Conservation (phyloP, 2,888 invertebrate species). For the Tigriopus californicus region DNA sequence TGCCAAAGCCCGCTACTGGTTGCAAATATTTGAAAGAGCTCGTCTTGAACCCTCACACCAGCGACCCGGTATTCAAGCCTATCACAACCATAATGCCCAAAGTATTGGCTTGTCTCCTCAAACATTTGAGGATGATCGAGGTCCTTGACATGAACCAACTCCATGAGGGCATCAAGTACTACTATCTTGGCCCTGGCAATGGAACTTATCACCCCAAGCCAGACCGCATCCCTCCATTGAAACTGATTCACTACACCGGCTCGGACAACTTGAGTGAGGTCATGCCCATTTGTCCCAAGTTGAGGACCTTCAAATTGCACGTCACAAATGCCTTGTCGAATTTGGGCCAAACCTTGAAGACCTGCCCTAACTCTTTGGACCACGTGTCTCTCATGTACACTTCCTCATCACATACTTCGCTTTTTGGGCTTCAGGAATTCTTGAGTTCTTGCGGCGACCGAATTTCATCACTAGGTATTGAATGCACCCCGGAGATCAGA, state of each 20-base stretch:
- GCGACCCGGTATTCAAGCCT: neutral
- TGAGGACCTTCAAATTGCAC: neutral
- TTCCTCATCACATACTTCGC: neutral
- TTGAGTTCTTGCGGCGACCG: neutral
- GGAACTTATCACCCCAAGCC: conserved; percentile 6
- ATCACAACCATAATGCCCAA: neutral
- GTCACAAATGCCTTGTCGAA: neutral
- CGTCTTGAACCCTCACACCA: neutral
- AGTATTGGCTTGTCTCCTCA: conserved; percentile 6
- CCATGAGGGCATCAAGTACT: conserved; percentile 9
- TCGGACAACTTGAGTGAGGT: neutral
- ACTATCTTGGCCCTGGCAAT: neutral
- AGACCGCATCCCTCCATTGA: neutral
- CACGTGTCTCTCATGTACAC: conserved; percentile 3
- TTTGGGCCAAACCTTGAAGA: neutral
- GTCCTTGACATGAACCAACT: neutral
- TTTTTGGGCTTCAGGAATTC: neutral
- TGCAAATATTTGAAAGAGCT: conserved; percentile 12
- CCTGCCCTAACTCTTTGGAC: neutral
- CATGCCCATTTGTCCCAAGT: conserved; percentile 5
- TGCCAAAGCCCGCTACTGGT: neutral
- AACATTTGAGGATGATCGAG: neutral
- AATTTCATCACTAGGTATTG: neutral
- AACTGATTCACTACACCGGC: neutral
- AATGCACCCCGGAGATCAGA: neutral